Base-by-base conservation (phyloP, 1,140 invertebrate genomes). In the Zaprionus lachaisei region DNA sequence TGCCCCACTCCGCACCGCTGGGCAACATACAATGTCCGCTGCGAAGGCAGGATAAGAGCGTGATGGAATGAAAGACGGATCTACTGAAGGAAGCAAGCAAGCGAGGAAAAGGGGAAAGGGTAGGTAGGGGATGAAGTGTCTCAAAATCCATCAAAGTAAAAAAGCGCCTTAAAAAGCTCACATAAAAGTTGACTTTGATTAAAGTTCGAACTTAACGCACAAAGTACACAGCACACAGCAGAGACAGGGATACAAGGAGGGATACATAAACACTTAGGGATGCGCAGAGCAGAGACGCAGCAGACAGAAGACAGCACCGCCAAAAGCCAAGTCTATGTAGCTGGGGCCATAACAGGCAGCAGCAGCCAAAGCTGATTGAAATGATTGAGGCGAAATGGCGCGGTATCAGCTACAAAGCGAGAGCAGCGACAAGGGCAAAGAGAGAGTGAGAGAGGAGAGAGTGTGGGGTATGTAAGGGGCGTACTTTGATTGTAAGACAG, bases 141-240 rank as follows among this genome's bases (percentile, higher is more conserved):
- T 77, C 76, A 84, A 84, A 84, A 90, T 84, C 79, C 85, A 90
- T 85, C 81, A 90, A 72, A 60, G 38, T 61, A 17, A 70, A 75
- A 81, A 61, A 73, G 71, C 80, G 70, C 80, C 80, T 87, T 78
- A 78, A 86, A 84, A 89, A 81, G 77, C 74, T 89, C 78, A 79
- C 84, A 89, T 89, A 90, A 89, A 89, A 89, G 84, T 85, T 90
- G 80, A 89, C 85, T 89, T 89, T 89, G 84, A 89, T 89, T 89
- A 89, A 89, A 89, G 85, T 89, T 89, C 84, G 79, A 90, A 79
- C 79, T 79, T 69, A 71, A 89, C 74, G 73, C 84, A 84, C 84
- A 90, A 81, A 67, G 41, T 61, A 67, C 38, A 77, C 56, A 67
- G 12, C 11, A 54, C 3, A 49, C 24, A 44, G 5, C 15, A 31